Evolutionary conservation across 2,888 invertebrate genomes (phyloP).

Genomic region (Polyommatus iphigenia): DNA sequence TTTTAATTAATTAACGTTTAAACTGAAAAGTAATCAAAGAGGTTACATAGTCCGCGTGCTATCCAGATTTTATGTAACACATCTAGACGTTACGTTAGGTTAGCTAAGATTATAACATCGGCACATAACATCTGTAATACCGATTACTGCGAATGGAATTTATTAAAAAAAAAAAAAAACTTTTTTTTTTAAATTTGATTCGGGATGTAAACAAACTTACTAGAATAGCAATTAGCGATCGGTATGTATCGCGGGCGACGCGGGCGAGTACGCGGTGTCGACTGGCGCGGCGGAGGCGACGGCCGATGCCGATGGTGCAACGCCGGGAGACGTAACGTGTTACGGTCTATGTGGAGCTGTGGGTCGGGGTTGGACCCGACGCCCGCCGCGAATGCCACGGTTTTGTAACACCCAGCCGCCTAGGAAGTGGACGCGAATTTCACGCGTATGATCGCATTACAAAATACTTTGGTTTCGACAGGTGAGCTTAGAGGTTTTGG

Average conservation of each 20-base stretch:
- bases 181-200: slow-evolving; percentile 3
- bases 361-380: slow-evolving; percentile 52
- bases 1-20: not conserved
- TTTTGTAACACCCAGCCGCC: slow-evolving; percentile 35
- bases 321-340: slow-evolving; percentile 60
- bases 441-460: slow-evolving; percentile 25
- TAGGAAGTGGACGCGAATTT: slow-evolving; percentile 33
- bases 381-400: slow-evolving; percentile 39
- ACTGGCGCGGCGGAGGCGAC: slow-evolving; percentile 55
- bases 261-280: slow-evolving; percentile 68
- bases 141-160: not conserved
- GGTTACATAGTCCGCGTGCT: slow-evolving; percentile 34
- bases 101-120: slow-evolving; percentile 65
- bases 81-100: slow-evolving; percentile 55
- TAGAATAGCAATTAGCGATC: slow-evolving; percentile 30
- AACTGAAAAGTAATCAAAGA: slow-evolving; percentile 9
- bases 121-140: slow-evolving; percentile 36
- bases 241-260: slow-evolving; percentile 56
- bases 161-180: not conserved
- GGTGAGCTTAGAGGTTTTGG: not conserved
- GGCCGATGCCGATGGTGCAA: slow-evolving; percentile 42
- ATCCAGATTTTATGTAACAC: slow-evolving; percentile 48
- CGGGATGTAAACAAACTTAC: slow-evolving; percentile 27
- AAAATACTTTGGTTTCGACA: slow-evolving; percentile 13
- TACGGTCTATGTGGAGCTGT: slow-evolving; percentile 66